Evolutionary conservation across 2,888 invertebrate genomes (phyloP).

Genomic region (Leucania comma): DNA sequence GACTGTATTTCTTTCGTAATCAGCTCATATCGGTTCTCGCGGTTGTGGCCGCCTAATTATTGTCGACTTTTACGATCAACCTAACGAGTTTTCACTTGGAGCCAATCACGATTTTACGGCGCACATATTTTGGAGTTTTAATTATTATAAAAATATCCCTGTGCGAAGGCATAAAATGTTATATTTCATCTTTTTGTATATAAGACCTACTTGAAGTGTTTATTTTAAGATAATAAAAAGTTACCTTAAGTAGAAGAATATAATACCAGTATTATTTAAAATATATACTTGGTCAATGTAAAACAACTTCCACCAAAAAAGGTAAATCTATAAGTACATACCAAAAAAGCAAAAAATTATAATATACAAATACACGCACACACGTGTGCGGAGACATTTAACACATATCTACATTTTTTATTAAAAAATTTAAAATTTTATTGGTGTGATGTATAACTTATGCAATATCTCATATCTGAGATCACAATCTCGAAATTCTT

Average conservation of each 20-base stretch:
- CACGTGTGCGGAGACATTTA: neutral
- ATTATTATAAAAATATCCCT: constrained; percentile 76
- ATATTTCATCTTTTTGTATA: constrained; percentile 21
- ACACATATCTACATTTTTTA: neutral
- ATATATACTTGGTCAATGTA: neutral
- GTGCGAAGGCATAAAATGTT: constrained; percentile 26
- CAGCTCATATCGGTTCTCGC: constrained; percentile 89
- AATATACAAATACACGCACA: neutral
- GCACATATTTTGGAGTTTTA: constrained; percentile 83
- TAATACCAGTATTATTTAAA: neutral
- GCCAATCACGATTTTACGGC: constrained; percentile 89
- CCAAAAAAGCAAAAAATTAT: no score
- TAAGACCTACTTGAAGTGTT: constrained; percentile 18
- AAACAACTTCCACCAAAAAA: no score
- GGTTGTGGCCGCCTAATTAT: constrained; percentile 89
- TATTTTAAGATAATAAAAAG: constrained; percentile 6
- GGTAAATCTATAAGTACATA: neutral
- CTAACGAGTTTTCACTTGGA: constrained; percentile 90
- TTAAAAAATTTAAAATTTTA: constrained; percentile 12
- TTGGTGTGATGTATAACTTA: constrained; percentile 25
- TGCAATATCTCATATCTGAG: constrained; percentile 41
- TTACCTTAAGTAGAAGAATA: neutral
- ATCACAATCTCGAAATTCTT: constrained; percentile 44
- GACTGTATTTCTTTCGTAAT: constrained; percentile 90
- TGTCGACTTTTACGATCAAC: constrained; percentile 89